Base-by-base conservation (phyloP, 2,113 vertebrate species). In the Barnardius zonarius region DNA sequence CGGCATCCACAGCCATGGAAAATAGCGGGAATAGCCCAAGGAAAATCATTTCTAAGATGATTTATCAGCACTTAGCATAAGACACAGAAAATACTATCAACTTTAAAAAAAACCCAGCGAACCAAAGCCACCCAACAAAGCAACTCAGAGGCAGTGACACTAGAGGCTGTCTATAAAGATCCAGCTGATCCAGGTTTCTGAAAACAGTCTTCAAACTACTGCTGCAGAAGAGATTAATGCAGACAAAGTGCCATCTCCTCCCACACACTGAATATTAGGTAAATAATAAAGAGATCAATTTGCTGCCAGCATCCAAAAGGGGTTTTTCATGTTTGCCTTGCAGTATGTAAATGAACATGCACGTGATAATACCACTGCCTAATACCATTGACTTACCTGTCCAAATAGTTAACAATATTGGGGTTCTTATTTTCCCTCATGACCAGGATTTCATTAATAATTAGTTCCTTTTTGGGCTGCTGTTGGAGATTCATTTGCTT, bases 361-460 rank as follows among this genome's bases (percentile, higher is more conserved):
- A 30, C 0, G 0, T 37, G 10, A 5, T 11, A 70, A 68, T 6
- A 68, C 9, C 44, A 62, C 13, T 35, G 57, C 24, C 57, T 35
- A 35, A 59, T 24, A 35, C 22, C 22, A 49, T 83, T 28, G 49
- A 96, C 98, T 96, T 86, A 99, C 99, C 99, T 99, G 98, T 99
- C 99, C 98, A 99, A 98, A 97, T 99, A 99, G 97, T 99, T 99
- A 66, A 99, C 99, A 90, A 99, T 99, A 92, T 99, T 99, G 51
- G 99, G 98, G 97, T 99, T 99, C 97, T 99, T 99, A 99, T 99
- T 99, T 99, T 99, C 99, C 99, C 99, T 99, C 99, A 99, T 99
- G 97, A 99, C 99, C 83, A 99, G 96, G 97, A 99, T 99, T 98
- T 99, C 99, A 97, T 99, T 99, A 98, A 99, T 99, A 98, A 99